Base-by-base conservation (phyloP, 2,797 vertebrate species). In the Alcedo atthis region DNA sequence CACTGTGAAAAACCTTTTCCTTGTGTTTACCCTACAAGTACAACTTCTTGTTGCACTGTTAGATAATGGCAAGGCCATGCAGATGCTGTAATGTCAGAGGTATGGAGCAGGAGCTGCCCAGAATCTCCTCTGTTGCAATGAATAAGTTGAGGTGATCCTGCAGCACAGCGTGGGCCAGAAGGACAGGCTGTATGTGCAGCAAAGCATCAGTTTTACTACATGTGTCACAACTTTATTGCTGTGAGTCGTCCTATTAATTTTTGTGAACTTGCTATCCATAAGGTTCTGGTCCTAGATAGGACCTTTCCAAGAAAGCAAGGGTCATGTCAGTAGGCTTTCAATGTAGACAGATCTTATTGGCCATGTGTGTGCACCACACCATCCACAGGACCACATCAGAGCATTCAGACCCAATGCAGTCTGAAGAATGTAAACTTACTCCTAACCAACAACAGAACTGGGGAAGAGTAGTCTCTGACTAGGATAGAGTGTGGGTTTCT, bases 101-200 rank as follows among this genome's bases (percentile, higher is more conserved):
- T 28, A 9, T 0, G 1, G 45, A 73, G 45, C 3, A 8, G 32
- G 15, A 69, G 19, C 22, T 58, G 35, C 18, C 58, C 32, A 17
- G 25, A 71, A 21, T 12, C 35, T 15, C 14, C 43, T 40, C 15
- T n/a, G 21, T 37, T 59, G 5, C 24, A 20, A 5, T 4, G 19
- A 53, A 26, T 7, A 2, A 3, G 40, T 6, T 54, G 40, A 40
- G 28, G 15, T 45, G 30, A 48, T 33, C 40, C 46, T 61, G 32
- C 40, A 40, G 37, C 28, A 55, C 9, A 21, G 42, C 46, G 18
- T 37, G 35, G 26, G 30, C 51, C 35, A 26, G 66, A 63, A 22
- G 51, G 12, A 17, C 21, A 35, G 28, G 42, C 30, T 62, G 4
- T 25, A 14, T 9, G 33, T 48, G 48, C 10, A 55, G 57, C 13